Conservation (phyloP, 2,888 invertebrate genomes). For the Orchesella flavescens region DNA sequence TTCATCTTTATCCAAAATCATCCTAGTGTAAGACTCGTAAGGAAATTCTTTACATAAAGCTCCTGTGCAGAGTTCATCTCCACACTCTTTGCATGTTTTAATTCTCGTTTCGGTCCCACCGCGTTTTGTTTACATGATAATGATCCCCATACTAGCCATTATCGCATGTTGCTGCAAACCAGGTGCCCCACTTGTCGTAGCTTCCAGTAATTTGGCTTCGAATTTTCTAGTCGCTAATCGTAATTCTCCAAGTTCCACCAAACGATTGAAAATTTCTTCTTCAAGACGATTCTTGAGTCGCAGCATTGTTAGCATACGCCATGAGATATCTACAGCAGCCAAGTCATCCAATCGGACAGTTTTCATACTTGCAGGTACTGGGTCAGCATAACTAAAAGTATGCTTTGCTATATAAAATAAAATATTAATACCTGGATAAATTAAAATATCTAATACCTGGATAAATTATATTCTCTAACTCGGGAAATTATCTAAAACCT, state of each 20-base stretch:
- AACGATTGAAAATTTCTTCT: slow-evolving; percentile 89
- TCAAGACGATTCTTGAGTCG: slow-evolving; percentile 88
- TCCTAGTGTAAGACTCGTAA: slow-evolving; percentile 78
- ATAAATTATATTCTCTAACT: too few species aligned
- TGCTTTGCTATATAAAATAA: slow-evolving; percentile 80
- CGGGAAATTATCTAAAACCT: too few species aligned
- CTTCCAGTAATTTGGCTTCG: slow-evolving; percentile 63
- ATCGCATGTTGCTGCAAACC: slow-evolving; percentile 60
- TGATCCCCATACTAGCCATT: slow-evolving; percentile 64
- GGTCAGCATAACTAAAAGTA: slow-evolving; percentile 82
- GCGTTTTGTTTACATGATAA: slow-evolving; percentile 67
- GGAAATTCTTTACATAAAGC: slow-evolving; percentile 77
- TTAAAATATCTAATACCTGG: too few species aligned
- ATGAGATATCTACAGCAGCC: slow-evolving; percentile 89
- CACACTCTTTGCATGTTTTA: slow-evolving; percentile 82
- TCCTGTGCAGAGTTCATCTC: slow-evolving; percentile 88
- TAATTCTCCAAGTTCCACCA: slow-evolving; percentile 70
- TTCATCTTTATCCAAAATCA: slow-evolving; percentile 72
- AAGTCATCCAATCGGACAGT: slow-evolving; percentile 84
- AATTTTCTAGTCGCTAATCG: slow-evolving; percentile 62
- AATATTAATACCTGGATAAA: too few species aligned
- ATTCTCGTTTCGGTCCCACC: slow-evolving; percentile 69
- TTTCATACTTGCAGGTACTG: slow-evolving; percentile 88
- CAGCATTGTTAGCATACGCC: slow-evolving; percentile 93
- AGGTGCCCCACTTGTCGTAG: slow-evolving; percentile 54